These are phyloP conservation scores for Typhlichthys eigenmanni DNA, from an alignment of 2,797 vertebrate genomes.

Conservation along the genomic window DNA sequence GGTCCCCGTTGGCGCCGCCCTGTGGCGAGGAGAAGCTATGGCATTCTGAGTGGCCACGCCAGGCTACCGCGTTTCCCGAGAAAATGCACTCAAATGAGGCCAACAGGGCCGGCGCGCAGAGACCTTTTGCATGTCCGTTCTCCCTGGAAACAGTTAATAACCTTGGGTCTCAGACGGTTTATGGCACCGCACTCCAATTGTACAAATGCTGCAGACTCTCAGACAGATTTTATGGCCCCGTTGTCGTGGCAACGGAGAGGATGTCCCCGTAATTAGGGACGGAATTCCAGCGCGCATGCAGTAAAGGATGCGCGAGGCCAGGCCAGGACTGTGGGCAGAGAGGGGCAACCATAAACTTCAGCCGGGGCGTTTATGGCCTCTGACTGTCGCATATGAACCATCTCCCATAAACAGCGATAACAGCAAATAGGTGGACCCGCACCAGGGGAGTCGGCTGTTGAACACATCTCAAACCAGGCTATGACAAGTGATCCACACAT, in stretches of 20 bases:
- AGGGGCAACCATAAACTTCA: slow-evolving; percentile 81
- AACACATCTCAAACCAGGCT: slow-evolving; percentile 48
- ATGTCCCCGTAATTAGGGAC: slow-evolving; percentile 80
- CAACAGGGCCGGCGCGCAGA: slow-evolving; percentile 32
- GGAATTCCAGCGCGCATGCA: slow-evolving; percentile 75
- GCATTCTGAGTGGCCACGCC: slow-evolving; percentile 17
- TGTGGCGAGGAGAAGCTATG: slow-evolving; percentile 69
- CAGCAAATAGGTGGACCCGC: slow-evolving; percentile 71
- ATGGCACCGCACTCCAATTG: slow-evolving; percentile 83
- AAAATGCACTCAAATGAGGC: slow-evolving; percentile 55
- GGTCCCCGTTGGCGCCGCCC: slow-evolving; percentile 91
- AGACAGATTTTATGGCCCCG: slow-evolving; percentile 88
- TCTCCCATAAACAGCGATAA: slow-evolving; percentile 76
- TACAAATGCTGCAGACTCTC: slow-evolving; percentile 84
- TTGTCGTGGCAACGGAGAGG: slow-evolving; percentile 85
- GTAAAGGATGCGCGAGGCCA: slow-evolving; percentile 63
- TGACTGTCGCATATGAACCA: slow-evolving; percentile 81
- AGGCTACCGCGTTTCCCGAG: slow-evolving; percentile 24
- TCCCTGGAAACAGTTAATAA: slow-evolving; percentile 79
- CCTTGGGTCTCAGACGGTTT: slow-evolving; percentile 86
- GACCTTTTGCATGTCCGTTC: slow-evolving; percentile 50
- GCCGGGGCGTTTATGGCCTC: slow-evolving; percentile 77
- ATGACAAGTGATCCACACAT: slow-evolving; percentile 35
- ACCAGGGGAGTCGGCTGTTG: slow-evolving; percentile 56
- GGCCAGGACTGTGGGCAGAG: slow-evolving; percentile 66